Evolutionary conservation across 2,113 vertebrate genomes (phyloP).

Genomic region (Limnothrissa miodon): DNA sequence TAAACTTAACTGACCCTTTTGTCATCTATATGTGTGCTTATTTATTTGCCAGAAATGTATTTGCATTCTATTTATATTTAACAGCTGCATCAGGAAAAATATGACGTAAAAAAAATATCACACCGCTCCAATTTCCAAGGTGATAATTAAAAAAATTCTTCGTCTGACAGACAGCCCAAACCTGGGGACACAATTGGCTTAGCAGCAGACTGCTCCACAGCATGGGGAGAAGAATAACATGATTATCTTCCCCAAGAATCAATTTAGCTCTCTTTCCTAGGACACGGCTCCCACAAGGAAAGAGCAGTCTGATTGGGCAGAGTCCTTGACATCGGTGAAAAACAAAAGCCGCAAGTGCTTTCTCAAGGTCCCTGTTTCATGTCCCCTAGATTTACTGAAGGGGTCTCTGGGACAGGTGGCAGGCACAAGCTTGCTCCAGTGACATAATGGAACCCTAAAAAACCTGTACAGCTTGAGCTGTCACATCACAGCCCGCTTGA

Average conservation of each 20-base stretch:
- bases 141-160: conserved; percentile 48
- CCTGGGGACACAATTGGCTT: conserved; percentile 35
- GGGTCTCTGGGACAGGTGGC: neutral
- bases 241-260: conserved; percentile 42
- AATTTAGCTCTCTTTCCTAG: conserved; percentile 36
- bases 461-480: neutral
- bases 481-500: neutral
- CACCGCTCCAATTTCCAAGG: conserved; percentile 10
- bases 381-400: conserved; percentile 23
- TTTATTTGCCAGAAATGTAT: neutral
- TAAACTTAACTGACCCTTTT: neutral
- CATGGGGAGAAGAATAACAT: conserved; percentile 34
- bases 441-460: conserved; percentile 23
- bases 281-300: conserved; percentile 22
- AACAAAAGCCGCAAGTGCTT: conserved; percentile 33
- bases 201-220: conserved; percentile 37
- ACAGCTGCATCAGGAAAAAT: neutral
- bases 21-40: neutral
- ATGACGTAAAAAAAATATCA: neutral
- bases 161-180: conserved; percentile 36
- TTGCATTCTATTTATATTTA: neutral
- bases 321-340: conserved; percentile 19
- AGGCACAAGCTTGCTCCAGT: neutral
- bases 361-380: conserved; percentile 38
- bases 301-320: conserved; percentile 18